Evolutionary conservation across 2,888 invertebrate species (phyloP), one percentile per base, ranked within the genome.

Genomic region (Lasioglossum calceatum): DNA sequence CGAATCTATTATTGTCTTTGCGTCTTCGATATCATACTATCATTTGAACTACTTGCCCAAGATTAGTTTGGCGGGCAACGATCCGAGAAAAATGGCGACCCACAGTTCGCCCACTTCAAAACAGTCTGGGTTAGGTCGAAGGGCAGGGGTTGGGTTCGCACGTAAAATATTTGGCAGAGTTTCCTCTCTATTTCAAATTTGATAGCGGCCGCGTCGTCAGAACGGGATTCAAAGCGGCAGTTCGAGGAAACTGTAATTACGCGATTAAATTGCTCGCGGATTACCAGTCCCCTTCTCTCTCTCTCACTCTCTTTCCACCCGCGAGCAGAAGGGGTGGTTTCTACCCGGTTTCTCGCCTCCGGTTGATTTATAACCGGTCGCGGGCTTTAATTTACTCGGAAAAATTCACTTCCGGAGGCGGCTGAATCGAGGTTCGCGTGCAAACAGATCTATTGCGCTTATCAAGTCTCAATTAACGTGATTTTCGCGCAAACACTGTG

Each of bases 131-230:
- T 14, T 14, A 44, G 14, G 19, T 54, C 8, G 54, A 0, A 10
- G 10, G 23, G 10, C 2, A 23, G 4, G 23, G 23, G 54, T 2
- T 12, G 32, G 32, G n/a, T 12, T 42, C 42, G 72, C 77, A 0
- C 54, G 54, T 23, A 23, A 82, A 84, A 84, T 81, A 77, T 84
- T 84, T 84, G 76, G 47, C 44, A 39, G 12, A 23, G n/a, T 23
- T 36, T 16, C 44, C 27, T 77, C 82, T 84, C 77, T 84, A 58
- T 77, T 82, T 77, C 16, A 7, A 47, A 54, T 73, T 67, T 77
- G 77, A 82, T 82, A 70, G 82, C 73, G 54, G 72, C 32, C 16
- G 4, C 54, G 76, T 72, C 75, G 32, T 27, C 12, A 16, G 19
- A 14, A 16, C 32, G 58, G 36, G 61, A 84, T 81, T 76, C 73